Conservation (phyloP, 2,797 vertebrate genomes). For the Sebastes vulpes region DNA sequence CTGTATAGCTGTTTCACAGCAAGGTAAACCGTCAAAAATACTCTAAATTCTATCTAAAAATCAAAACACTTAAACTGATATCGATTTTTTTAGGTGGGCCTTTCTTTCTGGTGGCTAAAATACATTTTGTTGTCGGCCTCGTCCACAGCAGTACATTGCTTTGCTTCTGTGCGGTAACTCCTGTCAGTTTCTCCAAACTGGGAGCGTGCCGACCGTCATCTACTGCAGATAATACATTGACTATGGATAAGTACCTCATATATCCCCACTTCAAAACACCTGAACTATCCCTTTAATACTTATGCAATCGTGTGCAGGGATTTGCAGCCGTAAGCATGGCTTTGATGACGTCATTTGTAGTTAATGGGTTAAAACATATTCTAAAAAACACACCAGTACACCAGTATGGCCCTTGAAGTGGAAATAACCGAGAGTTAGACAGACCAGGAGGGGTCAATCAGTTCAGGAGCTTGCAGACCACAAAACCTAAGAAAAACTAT, state of each 20-base stretch:
- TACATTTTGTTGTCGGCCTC: too few species aligned
- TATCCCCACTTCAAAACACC: not conserved
- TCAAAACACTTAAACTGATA: too few species aligned
- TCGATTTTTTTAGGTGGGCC: too few species aligned
- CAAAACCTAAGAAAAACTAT: constrained; percentile 22
- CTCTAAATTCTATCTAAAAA: too few species aligned
- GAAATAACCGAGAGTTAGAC: constrained; percentile 1
- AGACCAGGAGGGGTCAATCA: constrained; percentile 22
- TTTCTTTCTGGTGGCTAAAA: too few species aligned
- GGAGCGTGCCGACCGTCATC: not conserved
- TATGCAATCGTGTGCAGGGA: not conserved
- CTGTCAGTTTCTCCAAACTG: not conserved
- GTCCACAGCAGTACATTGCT: not conserved
- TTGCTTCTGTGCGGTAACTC: not conserved
- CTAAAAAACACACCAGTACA: not conserved
- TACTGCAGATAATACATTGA: not conserved
- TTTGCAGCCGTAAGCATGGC: not conserved
- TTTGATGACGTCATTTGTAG: not conserved
- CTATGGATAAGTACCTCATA: not conserved
- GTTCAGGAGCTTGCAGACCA: constrained; percentile 33
- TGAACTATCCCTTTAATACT: not conserved
- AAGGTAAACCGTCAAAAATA: too few species aligned
- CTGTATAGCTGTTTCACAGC: too few species aligned
- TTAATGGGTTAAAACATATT: not conserved
- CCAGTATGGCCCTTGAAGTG: not conserved